These are phyloP conservation scores for Alloplasta piceator DNA, from an alignment of 2,888 invertebrate genomes.

Conservation along the genomic window DNA sequence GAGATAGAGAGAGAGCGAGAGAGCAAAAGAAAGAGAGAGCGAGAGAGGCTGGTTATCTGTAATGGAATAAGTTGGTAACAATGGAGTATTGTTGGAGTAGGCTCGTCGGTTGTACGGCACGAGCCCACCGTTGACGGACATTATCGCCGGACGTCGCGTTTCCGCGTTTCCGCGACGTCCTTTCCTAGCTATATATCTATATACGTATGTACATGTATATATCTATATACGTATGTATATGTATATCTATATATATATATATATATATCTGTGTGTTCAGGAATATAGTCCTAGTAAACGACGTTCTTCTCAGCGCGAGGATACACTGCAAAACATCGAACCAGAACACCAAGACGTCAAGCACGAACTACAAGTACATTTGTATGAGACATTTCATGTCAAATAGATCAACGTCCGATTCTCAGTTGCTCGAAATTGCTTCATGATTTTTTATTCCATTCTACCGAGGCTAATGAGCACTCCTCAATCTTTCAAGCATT, in stretches of 20 bases:
- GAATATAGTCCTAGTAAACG: background rate
- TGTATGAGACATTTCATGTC: too few relatives aligned
- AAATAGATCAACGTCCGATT: too few relatives aligned
- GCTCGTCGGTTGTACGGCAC: slow-evolving; percentile 72
- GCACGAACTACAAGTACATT: too few relatives aligned
- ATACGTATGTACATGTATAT: slow-evolving; percentile 1
- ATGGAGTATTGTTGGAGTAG: slow-evolving; percentile 82
- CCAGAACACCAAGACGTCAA: slow-evolving; percentile 57
- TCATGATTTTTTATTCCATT: too few relatives aligned
- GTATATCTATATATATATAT: background rate
- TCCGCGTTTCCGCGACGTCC: slow-evolving; percentile 76
- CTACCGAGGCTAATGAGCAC: too few relatives aligned
- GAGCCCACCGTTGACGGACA: slow-evolving; percentile 80
- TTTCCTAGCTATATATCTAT: slow-evolving; percentile 13
- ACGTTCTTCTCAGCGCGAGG: slow-evolving; percentile 32
- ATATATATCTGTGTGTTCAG: too few relatives aligned
- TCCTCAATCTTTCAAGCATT: too few relatives aligned
- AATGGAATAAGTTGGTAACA: slow-evolving; percentile 84
- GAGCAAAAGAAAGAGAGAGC: slow-evolving; percentile 65
- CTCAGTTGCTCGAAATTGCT: too few relatives aligned
- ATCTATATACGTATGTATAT: background rate
- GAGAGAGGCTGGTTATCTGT: slow-evolving; percentile 81
- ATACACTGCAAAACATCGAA: slow-evolving; percentile 44
- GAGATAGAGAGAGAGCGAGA: slow-evolving; percentile 59
- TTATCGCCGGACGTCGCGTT: slow-evolving; percentile 83